Conservation (phyloP, 2,113 vertebrate genomes). For the Oreocharis arfaki region DNA sequence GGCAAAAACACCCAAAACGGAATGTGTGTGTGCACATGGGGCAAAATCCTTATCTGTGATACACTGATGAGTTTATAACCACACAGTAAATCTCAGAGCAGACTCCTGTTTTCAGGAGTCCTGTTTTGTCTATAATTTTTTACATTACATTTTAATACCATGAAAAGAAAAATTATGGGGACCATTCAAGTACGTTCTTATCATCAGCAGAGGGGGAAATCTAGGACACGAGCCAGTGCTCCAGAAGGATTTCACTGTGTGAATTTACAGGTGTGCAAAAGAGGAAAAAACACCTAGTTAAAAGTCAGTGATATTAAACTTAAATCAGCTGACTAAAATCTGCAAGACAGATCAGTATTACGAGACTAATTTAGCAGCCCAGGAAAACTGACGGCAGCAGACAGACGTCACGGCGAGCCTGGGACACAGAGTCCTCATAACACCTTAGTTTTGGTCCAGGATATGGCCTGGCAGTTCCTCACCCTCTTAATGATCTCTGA, state of each 20-base stretch:
- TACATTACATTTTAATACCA: neutral
- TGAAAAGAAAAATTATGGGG: neutral
- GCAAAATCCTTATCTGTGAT: neutral
- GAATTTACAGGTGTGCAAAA: neutral
- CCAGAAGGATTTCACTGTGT: neutral
- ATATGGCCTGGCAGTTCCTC: neutral
- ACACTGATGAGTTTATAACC: neutral
- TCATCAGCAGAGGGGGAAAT: neutral
- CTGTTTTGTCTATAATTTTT: neutral
- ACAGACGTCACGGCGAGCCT: accelerated
- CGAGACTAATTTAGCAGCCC: neutral
- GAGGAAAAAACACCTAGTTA: neutral
- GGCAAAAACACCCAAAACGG: neutral
- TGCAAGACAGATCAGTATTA: too few relatives aligned
- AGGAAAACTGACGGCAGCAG: neutral
- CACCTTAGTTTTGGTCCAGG: neutral
- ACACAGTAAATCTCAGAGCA: neutral
- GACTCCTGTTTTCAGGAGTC: too few relatives aligned
- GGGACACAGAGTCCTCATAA: neutral
- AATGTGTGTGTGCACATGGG: accelerated
- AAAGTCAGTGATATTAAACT: neutral
- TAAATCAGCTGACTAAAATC: neutral
- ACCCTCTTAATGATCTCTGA: neutral
- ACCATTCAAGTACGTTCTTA: neutral
- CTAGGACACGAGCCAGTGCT: neutral